Base-by-base conservation (phyloP, 2,888 invertebrate species). In the Glaucopsyche alexis region DNA sequence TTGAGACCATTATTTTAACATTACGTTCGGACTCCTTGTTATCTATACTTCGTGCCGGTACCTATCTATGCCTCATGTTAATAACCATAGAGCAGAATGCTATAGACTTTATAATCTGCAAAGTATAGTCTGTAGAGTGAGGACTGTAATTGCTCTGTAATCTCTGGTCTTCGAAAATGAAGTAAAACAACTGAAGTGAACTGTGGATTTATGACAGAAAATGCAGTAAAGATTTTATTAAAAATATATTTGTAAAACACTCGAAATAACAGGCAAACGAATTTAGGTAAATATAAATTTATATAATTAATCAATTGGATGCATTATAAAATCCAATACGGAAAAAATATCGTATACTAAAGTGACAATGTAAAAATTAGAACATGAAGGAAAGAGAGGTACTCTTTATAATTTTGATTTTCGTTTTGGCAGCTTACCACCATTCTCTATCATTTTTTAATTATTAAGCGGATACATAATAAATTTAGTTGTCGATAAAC, bases 151-250 rank as follows among this genome's bases (percentile, higher is more conserved):
- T 16, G 7, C 8, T 52, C 16, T 52, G 8, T 52, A 16, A 16
- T 40, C 40, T 66, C 55, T 55, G 73, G 70, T 40, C 16, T 60
- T 29, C 49, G 50, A 11, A 71, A 71, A 50, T 65, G 64, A 70
- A 66, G 65, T 71, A 67, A 71, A 49, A 67, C 73, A 52, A 66
- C 65, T 72, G 40, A 60, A 71, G 71, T 71, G 60, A 60, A 45
- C 60, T 60, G 50, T 72, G 45, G 29, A 72, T 72, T 67, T 72
- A 52, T 72, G 72, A 72, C 66, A 72, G 72, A 67, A 49, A 72
- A 72, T 72, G 72, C 66, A 72, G 45, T 69, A 72, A 72, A 67
- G 60, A 72, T n/a, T n/a, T n/a, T n/a, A 64, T 67, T 72, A 45
- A 67, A 55, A 69, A 69, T 69, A 69, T 19, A 49, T 29, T 47